These are phyloP conservation scores for Grammomys dolichurus DNA, from an alignment of 2,113 vertebrate species.

Conservation along the genomic window DNA sequence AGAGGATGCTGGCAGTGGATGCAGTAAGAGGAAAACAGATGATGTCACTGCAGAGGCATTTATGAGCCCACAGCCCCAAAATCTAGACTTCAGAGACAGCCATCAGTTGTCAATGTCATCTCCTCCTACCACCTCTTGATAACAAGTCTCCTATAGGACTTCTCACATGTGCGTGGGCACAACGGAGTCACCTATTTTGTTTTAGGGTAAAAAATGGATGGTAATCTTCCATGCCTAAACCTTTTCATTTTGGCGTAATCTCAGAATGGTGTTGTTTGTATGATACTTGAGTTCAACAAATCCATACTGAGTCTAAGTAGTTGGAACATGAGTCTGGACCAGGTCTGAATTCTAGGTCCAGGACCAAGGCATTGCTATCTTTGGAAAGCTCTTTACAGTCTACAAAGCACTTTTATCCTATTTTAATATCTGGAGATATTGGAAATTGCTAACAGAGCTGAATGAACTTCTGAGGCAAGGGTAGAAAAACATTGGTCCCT, in stretches of 20 bases:
- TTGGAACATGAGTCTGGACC: background rate
- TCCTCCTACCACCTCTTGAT: background rate
- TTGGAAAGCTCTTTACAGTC: background rate
- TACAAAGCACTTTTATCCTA: background rate
- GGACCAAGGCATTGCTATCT: background rate
- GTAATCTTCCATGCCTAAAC: background rate
- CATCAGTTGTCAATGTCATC: background rate
- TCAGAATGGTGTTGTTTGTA: background rate
- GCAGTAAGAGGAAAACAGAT: fast-evolving
- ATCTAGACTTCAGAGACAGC: background rate
- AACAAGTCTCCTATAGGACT: background rate
- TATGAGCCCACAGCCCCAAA: background rate
- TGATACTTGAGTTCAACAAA: conserved; percentile 21
- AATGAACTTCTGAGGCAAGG: background rate
- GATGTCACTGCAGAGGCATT: background rate
- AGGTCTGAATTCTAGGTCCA: background rate
- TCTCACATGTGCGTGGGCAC: background rate
- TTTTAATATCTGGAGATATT: background rate
- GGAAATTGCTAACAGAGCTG: background rate
- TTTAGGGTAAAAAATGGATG: background rate
- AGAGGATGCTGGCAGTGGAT: background rate
- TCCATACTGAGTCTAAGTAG: background rate
- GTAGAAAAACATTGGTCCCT: background rate
- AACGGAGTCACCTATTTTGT: too few species aligned
- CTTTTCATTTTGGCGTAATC: background rate